phyloP scores from a whole-genome alignment of 2,113 vertebrate genomes.

The Protobothrops flavoviridis region DNA sequence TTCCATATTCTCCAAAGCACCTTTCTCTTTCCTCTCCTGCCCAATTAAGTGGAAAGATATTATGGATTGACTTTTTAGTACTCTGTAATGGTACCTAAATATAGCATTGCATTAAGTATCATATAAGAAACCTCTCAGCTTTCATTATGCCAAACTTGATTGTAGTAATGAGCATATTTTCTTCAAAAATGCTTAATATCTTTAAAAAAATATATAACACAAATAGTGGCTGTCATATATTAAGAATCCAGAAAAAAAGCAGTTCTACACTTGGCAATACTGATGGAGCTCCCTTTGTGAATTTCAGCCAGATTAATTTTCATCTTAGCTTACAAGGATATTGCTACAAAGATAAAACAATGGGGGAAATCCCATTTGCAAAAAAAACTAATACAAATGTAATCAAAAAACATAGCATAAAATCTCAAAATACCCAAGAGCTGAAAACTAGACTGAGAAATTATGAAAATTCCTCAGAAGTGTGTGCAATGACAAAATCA shows the following conservation, averaged over 20 bases:
- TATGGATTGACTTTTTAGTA: neutral
- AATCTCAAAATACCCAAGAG: neutral
- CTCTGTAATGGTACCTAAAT: constrained; percentile 53
- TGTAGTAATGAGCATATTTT: constrained; percentile 49
- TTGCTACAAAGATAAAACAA: neutral
- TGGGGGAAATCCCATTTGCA: neutral
- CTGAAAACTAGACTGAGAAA: neutral
- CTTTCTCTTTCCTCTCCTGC: neutral
- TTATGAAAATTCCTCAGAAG: neutral
- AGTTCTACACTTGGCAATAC: neutral
- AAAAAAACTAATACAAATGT: neutral
- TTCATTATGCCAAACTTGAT: constrained; percentile 21
- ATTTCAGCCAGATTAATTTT: neutral
- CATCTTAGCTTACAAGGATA: neutral
- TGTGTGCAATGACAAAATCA: neutral
- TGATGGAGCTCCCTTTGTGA: neutral
- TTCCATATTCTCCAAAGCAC: neutral
- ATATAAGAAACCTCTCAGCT: constrained; percentile 34
- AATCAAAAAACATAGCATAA: neutral
- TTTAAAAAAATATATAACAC: constrained; percentile 45
- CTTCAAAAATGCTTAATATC: constrained; percentile 41
- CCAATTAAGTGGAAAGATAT: neutral
- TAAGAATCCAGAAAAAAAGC: constrained; percentile 5
- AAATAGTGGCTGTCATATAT: constrained; percentile 21
- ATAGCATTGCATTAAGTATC: constrained; percentile 45